Evolutionary conservation across 2,113 vertebrate genomes (phyloP).

Genomic region (Hyla sarda): DNA sequence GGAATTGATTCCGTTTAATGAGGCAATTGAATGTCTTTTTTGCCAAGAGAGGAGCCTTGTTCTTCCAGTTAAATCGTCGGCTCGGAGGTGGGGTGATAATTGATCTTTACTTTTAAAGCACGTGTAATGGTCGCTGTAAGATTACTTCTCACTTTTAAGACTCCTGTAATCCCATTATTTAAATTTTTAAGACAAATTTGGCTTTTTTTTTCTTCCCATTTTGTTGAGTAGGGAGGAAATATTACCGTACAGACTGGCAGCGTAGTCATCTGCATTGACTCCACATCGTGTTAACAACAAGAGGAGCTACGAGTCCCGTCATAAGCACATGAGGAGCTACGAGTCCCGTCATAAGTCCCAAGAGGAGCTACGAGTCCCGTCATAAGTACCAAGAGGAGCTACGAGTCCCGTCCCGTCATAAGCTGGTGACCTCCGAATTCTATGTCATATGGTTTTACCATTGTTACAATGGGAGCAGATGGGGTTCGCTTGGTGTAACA

Average conservation of each 20-base stretch:
- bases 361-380: too few species aligned
- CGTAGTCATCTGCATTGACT: neutral
- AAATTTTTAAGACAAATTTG: neutral
- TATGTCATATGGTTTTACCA: too few species aligned
- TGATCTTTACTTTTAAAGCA: conserved; percentile 23
- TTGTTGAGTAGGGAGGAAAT: conserved; percentile 4
- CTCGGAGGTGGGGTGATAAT: conserved; percentile 16
- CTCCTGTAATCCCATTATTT: conserved; percentile 8
- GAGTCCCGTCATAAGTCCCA: too few species aligned
- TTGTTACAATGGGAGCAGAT: too few species aligned
- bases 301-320: too few species aligned
- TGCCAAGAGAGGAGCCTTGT: neutral
- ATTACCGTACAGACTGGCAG: neutral
- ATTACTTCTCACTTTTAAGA: neutral
- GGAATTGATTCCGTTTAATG: conserved; percentile 30
- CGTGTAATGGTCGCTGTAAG: neutral
- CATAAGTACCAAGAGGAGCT: too few species aligned
- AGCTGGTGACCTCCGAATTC: too few species aligned
- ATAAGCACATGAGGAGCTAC: too few species aligned
- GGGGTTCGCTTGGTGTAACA: too few species aligned
- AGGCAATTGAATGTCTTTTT: conserved; percentile 37
- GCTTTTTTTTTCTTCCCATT: neutral
- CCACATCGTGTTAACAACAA: neutral
- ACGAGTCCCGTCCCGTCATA: too few species aligned
- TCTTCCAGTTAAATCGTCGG: conserved; percentile 30